Evolutionary conservation across 2,797 vertebrate genomes (phyloP).

Genomic region (Myotis planiceps): DNA sequence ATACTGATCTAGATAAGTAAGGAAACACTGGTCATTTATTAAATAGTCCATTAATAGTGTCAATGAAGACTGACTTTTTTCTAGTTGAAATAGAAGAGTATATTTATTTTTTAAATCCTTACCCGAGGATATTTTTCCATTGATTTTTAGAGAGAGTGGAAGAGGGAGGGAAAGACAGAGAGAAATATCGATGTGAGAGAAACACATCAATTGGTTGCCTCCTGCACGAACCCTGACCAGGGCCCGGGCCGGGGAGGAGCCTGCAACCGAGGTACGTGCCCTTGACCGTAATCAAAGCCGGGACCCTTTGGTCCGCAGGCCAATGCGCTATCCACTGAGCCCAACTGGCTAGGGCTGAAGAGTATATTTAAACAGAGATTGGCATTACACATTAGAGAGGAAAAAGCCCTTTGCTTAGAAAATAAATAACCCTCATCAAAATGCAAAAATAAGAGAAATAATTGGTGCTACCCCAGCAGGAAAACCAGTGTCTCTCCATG

Average conservation of each 20-base stretch:
- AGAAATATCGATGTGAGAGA: too few species aligned
- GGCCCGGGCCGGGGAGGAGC: too few species aligned
- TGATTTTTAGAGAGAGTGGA: too few species aligned
- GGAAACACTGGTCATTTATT: not conserved
- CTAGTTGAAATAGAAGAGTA: not conserved
- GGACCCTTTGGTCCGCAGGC: too few species aligned
- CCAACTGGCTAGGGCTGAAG: not conserved
- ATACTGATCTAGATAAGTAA: not conserved
- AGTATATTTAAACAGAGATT: slow-evolving; percentile 15
- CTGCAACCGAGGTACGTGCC: too few species aligned
- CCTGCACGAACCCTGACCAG: too few species aligned
- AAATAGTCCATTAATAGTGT: not conserved
- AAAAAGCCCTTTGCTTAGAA: not conserved
- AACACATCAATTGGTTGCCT: too few species aligned
- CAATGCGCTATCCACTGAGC: too few species aligned
- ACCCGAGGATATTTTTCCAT: too few species aligned
- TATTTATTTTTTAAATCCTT: not conserved
- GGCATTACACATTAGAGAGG: not conserved
- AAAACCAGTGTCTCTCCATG: not conserved
- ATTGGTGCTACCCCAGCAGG: not conserved
- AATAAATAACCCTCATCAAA: not conserved
- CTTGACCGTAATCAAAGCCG: too few species aligned
- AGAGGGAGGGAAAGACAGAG: too few species aligned
- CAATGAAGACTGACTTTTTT: slow-evolving; percentile 12
- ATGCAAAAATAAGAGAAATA: not conserved